Percentiles rank a stretch among this genome's conserved stretches.
Conservation (phyloP, 2,888 invertebrate species). For the Amphimallon solstitiale region DNA sequence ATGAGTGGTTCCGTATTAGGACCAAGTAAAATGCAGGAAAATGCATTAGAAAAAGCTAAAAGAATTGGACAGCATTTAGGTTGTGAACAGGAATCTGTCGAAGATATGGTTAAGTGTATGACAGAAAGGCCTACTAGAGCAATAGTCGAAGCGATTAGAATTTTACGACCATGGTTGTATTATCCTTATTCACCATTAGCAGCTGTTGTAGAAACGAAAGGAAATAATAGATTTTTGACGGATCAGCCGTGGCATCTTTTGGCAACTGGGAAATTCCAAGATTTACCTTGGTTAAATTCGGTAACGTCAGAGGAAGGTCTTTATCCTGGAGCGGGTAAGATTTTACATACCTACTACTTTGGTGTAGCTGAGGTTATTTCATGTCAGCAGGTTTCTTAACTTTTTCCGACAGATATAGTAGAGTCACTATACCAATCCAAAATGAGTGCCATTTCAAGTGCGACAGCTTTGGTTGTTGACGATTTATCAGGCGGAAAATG, state of each 20-base stretch:
- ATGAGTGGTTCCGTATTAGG: constrained; percentile 73
- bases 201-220: constrained; percentile 69
- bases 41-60: constrained; percentile 68
- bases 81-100: constrained; percentile 66
- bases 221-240: constrained; percentile 65
- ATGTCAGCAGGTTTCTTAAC: no score
- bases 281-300: constrained; percentile 73
- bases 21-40: constrained; percentile 65
- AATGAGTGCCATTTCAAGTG: no score
- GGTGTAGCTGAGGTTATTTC: no score
- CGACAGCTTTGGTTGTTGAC: no score
- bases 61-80: constrained; percentile 69
- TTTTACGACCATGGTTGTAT: constrained; percentile 34
- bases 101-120: constrained; percentile 71
- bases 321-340: constrained; percentile 72
- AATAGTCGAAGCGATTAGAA: constrained; percentile 64
- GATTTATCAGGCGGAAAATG: no score
- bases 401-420: no score
- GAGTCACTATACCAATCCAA: no score
- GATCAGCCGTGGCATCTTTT: constrained; percentile 71
- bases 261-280: constrained; percentile 67
- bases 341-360: no score
- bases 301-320: constrained; percentile 75
- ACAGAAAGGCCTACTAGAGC: constrained; percentile 68
- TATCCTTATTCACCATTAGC: constrained; percentile 75